Percentiles rank a stretch among this genome's conserved stretches.
These are phyloP conservation scores for Polydrusus pterygomalis DNA, from an alignment of 2,888 invertebrate species.

Conservation along the genomic window DNA sequence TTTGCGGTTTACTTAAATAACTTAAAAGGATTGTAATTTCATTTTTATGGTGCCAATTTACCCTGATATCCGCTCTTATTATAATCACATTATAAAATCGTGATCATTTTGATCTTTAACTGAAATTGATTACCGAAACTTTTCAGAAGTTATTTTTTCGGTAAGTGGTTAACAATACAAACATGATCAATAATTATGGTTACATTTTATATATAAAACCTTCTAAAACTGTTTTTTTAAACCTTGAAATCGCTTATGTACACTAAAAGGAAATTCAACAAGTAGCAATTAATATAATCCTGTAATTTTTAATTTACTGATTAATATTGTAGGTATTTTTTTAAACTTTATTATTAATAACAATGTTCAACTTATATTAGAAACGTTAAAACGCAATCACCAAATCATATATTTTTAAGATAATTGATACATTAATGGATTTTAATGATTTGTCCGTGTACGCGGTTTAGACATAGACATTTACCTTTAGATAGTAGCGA, in stretches of 20 bases:
- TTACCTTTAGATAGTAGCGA: too few relatives aligned
- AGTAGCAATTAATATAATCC: slow-evolving; percentile 1
- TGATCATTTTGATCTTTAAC: not conserved
- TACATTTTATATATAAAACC: not conserved
- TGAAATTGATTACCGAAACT: not conserved
- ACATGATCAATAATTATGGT: not conserved
- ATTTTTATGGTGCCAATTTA: not conserved
- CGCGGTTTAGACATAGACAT: too few relatives aligned
- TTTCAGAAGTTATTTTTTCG: not conserved
- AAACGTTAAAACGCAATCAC: not conserved
- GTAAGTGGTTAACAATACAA: too few relatives aligned
- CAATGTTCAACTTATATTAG: not conserved
- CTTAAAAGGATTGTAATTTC: too few relatives aligned
- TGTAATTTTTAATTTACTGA: not conserved
- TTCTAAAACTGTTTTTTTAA: not conserved
- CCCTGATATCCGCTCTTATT: not conserved
- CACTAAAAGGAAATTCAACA: not conserved
- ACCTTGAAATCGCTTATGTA: not conserved
- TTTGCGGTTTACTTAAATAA: too few relatives aligned
- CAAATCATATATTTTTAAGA: not conserved
- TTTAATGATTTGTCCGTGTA: too few relatives aligned
- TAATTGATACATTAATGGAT: too few relatives aligned
- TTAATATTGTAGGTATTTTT: not conserved
- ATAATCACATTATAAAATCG: slow-evolving; percentile 4
- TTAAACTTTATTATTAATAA: not conserved